Conservation (phyloP, 2,113 vertebrate genomes). For the Podocnemis expansa region DNA sequence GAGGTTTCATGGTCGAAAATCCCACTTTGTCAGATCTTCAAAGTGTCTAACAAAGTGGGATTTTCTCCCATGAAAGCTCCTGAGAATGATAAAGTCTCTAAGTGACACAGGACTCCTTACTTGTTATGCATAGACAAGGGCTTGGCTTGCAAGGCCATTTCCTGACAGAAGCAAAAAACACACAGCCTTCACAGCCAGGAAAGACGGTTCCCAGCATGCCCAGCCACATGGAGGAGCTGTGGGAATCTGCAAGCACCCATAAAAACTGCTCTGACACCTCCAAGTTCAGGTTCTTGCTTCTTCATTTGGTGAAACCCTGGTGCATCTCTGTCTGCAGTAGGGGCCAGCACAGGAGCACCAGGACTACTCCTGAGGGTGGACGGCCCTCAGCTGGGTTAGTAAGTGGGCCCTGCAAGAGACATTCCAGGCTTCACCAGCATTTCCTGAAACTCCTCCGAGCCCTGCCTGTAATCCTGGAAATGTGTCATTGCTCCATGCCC, state of each 20-base stretch:
- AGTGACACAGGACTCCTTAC: no score
- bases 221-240: neutral
- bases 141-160: neutral
- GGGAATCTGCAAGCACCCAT: neutral
- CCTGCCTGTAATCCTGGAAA: accelerated
- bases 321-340: neutral
- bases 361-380: neutral
- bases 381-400: neutral
- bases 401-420: accelerated
- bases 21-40: no score
- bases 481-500: neutral
- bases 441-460: neutral
- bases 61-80: no score
- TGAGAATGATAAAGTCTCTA: no score
- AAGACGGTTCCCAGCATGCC: neutral
- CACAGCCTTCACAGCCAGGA: neutral
- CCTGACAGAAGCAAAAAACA: neutral
- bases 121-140: neutral
- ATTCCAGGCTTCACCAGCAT: accelerated
- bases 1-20: no score
- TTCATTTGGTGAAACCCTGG: neutral
- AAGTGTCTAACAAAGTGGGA: no score
- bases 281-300: neutral
- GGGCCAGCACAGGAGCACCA: neutral
- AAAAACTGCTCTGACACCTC: neutral